Base-by-base conservation (phyloP, 2,888 invertebrate genomes). In the Perdita meconis region DNA sequence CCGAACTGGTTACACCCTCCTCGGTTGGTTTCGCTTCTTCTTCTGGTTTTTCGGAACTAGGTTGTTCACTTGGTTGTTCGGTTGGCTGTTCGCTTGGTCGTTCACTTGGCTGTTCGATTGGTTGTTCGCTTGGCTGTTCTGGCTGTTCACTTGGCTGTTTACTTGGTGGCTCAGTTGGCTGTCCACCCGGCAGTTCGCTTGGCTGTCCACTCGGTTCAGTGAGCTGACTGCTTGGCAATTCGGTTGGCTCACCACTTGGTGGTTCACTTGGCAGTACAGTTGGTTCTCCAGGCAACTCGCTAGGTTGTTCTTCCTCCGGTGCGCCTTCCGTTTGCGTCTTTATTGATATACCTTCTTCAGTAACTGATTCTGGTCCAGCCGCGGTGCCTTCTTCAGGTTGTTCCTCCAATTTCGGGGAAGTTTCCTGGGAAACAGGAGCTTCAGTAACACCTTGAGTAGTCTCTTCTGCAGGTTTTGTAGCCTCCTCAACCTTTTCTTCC, bases 21-120 rank as follows among this genome's bases (percentile, higher is more conserved):
- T 84, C 82, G 24, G 66, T 68, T 22, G 77, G 70, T 51, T 73
- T 73, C 57, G 40, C 50, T 76, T 81, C 78, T 36, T 34, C 51
- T 72, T 79, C 79, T 6, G 66, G 66, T 57, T 67, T 71, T 30
- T 80, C 82, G 1, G 79, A 80, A 12, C 60, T 44, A n/a, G 73
- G 63, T 51, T 75, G 24, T 50, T 76, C 78, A 16, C 51, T 69
- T 67, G 59, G 19, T 72, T 22, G 61, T 67, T 40, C 74, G 2
- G 19, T 57, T 34, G 57, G 69, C 13, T 30, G 30, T 30, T 30
- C 30, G 2, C 3, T 30, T 4, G 30, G 30, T 6, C 6, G 30
- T 30, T 30, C 30, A 30, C 34, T 55, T 38, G 61, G 72, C 13
- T 34, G 19, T 60, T 72, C 64, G 34, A 64, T 22, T 19, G 63